These are phyloP conservation scores for Myotis findleyi DNA, from an alignment of 2,797 vertebrate genomes.

Conservation along the genomic window DNA sequence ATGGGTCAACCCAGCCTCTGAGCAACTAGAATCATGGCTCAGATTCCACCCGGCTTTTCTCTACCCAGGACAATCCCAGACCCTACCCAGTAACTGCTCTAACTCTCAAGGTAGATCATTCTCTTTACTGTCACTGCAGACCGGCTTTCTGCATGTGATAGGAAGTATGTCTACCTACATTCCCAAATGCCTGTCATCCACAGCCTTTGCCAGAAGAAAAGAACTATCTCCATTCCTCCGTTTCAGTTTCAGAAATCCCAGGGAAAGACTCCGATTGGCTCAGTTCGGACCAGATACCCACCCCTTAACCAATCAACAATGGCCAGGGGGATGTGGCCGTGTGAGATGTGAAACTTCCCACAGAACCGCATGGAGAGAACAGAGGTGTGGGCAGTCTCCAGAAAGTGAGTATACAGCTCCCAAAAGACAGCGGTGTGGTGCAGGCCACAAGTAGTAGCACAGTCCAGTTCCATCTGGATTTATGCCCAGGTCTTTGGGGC, in stretches of 20 bases:
- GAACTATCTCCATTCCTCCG: background rate
- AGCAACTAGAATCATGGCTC: background rate
- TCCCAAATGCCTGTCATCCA: background rate
- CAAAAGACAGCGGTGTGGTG: background rate
- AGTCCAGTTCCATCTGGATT: background rate
- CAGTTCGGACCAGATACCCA: background rate
- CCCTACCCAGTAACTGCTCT: background rate
- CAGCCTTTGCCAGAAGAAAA: background rate
- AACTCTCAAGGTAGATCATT: background rate
- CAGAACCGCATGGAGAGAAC: background rate
- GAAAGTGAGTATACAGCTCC: background rate
- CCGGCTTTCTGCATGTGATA: background rate
- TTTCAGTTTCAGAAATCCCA: constrained; percentile 48
- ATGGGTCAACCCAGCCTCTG: background rate
- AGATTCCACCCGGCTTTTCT: background rate
- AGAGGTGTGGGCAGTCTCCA: background rate
- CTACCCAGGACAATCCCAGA: background rate
- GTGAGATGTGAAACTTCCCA: background rate
- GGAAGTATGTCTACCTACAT: background rate
- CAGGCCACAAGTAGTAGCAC: background rate
- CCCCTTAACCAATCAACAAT: constrained; percentile 1
- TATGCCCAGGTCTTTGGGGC: background rate
- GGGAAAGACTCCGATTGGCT: constrained; percentile 58
- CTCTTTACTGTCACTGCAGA: background rate
- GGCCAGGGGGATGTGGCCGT: background rate